Conservation (phyloP, 2,888 invertebrate species). For the Trissolcus japonicus region DNA sequence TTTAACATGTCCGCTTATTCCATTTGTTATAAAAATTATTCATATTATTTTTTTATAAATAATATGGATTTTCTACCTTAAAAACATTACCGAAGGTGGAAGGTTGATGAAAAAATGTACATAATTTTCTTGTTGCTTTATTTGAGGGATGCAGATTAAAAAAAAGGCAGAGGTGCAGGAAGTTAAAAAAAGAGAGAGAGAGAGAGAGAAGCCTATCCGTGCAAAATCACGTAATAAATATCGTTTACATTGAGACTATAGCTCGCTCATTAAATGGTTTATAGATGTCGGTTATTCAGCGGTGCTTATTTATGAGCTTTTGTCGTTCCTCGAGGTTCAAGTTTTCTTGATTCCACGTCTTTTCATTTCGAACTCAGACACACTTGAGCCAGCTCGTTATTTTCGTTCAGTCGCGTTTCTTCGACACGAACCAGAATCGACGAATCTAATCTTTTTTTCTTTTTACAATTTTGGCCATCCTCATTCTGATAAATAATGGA, state of each 20-base stretch:
- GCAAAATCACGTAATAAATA: constrained; percentile 33
- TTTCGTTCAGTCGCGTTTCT: constrained; percentile 30
- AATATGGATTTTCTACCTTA: too few relatives aligned
- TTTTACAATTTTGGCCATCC: too few relatives aligned
- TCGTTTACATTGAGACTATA: constrained; percentile 34
- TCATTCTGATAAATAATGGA: too few relatives aligned
- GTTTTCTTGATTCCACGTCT: constrained; percentile 42
- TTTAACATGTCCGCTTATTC: too few relatives aligned
- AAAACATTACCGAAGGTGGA: too few relatives aligned
- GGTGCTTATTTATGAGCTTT: constrained; percentile 45
- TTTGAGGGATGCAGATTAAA: too few relatives aligned
- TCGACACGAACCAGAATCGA: constrained; percentile 19
- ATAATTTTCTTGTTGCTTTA: too few relatives aligned
- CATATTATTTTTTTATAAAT: too few relatives aligned
- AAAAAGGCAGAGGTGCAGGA: too few relatives aligned
- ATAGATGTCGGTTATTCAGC: constrained; percentile 30
- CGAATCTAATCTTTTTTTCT: constrained; percentile 39
- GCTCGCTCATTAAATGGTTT: constrained; percentile 42
- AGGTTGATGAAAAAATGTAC: too few relatives aligned
- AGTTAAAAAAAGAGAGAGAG: constrained; percentile 5
- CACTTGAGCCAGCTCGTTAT: constrained; percentile 49
- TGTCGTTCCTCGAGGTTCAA: constrained; percentile 25
- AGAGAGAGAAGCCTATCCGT: constrained; percentile 1
- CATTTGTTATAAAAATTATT: too few relatives aligned
- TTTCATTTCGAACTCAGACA: constrained; percentile 44